A percentile compares a stretch with the other conserved stretches of the same genome.
Evolutionary conservation across 2,888 invertebrate species (phyloP).

Genomic region (Lasioglossum figueresi): DNA sequence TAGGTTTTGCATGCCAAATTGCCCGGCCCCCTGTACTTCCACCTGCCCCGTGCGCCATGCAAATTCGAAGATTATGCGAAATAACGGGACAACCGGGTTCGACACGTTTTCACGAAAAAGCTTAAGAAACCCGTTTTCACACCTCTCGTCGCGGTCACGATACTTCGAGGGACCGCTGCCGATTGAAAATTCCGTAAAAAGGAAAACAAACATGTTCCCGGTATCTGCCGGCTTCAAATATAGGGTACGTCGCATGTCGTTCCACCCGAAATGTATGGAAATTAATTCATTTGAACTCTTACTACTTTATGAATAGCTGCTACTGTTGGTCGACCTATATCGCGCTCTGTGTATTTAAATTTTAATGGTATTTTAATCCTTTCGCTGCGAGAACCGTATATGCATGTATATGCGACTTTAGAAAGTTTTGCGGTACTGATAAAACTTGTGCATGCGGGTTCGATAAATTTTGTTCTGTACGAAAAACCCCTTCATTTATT

Average conservation of each 20-base stretch:
- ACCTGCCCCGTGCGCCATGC: constrained; percentile 40
- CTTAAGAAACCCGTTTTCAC: constrained; percentile 34
- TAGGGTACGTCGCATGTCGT: not conserved
- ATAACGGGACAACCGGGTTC: constrained; percentile 37
- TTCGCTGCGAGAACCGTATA: not conserved
- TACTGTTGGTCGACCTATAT: not conserved
- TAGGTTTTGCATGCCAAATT: constrained; percentile 53
- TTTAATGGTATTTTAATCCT: constrained; percentile 10
- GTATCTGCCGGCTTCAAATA: not conserved
- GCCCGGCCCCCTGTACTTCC: constrained; percentile 26
- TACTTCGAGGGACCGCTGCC: not conserved
- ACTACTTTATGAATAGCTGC: constrained; percentile 12
- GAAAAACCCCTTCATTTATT: not conserved
- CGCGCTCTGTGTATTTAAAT: not conserved
- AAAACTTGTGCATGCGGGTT: not conserved
- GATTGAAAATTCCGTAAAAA: not conserved
- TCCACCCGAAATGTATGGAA: not conserved
- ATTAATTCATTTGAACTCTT: constrained; percentile 5
- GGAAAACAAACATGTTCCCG: not conserved
- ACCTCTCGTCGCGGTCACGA: constrained; percentile 25
- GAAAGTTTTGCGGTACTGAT: not conserved
- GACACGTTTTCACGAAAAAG: constrained; percentile 30
- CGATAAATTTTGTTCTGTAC: not conserved
- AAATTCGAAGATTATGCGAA: constrained; percentile 51
- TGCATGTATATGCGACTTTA: not conserved